Evolutionary conservation across 2,888 invertebrate genomes (phyloP).

Genomic region (Endotricha flammealis): DNA sequence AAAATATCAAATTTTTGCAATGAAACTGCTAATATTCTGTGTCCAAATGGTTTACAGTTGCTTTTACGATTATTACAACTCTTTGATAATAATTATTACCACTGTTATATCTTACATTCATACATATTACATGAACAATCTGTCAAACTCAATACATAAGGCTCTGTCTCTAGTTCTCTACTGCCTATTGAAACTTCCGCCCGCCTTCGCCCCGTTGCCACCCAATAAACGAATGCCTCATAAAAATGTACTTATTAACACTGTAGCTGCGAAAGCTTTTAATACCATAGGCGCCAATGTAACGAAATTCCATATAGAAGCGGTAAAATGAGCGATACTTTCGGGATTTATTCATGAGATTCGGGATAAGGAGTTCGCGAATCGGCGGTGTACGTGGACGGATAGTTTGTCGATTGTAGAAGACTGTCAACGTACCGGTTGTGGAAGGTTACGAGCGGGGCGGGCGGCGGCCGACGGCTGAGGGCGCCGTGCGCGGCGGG

Average conservation of each 20-base stretch:
- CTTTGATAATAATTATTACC: no score
- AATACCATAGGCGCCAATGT: background rate
- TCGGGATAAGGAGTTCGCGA: slow-evolving; percentile 5
- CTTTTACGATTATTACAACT: no score
- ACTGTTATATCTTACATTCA: no score
- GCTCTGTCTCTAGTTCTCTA: no score
- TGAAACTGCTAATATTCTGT: no score
- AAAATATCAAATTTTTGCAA: no score
- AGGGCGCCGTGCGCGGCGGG: slow-evolving; percentile 41
- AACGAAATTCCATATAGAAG: background rate
- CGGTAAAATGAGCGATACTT: slow-evolving; percentile 5
- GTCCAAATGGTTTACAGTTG: no score
- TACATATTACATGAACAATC: no score
- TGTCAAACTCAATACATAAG: no score
- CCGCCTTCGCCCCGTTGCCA: slow-evolving; percentile 27
- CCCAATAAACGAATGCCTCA: slow-evolving; percentile 34
- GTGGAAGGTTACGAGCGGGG: slow-evolving; percentile 64
- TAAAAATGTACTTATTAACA: slow-evolving; percentile 40
- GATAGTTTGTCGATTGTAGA: slow-evolving; percentile 48
- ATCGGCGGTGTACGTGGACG: slow-evolving; percentile 33
- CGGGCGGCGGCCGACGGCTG: slow-evolving; percentile 43
- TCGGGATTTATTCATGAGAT: slow-evolving; percentile 8
- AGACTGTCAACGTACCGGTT: slow-evolving; percentile 64
- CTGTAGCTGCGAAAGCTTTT: slow-evolving; percentile 21
- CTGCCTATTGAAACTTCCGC: no score